phyloP scores from a whole-genome alignment of 2,797 vertebrate species.

The Nannoperca obscura region DNA sequence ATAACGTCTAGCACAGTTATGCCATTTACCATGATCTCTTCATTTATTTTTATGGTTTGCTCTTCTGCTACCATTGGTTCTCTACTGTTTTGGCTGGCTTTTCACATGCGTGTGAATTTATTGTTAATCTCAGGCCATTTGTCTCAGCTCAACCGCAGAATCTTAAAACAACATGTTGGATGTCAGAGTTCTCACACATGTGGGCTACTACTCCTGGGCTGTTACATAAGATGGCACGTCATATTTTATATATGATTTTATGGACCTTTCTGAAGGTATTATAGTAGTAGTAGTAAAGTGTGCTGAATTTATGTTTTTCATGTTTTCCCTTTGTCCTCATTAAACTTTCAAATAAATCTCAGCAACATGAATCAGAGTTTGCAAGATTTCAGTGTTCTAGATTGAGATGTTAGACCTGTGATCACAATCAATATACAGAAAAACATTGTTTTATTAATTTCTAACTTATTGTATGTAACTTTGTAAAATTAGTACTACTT shows the following conservation, averaged over 20 bases:
- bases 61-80: constrained; percentile 9
- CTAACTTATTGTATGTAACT: background rate
- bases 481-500: background rate
- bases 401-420: background rate
- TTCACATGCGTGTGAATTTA: constrained; percentile 34
- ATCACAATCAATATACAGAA: background rate
- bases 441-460: background rate
- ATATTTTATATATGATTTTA: background rate
- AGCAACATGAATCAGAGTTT: background rate
- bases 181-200: constrained; percentile 17
- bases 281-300: background rate
- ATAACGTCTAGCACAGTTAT: constrained; percentile 1
- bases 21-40: constrained; percentile 16
- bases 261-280: constrained; percentile 9
- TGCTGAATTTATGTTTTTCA: background rate
- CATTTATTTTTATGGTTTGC: constrained; percentile 26
- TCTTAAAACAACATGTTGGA: constrained; percentile 43
- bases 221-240: background rate
- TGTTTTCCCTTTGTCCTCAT: background rate
- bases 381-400: background rate
- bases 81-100: constrained; percentile 36
- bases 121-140: constrained; percentile 44
- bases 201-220: background rate
- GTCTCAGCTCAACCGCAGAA: constrained; percentile 28
- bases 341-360: background rate